Conservation (phyloP, 2,888 invertebrate species). For the Euzophera pinguis region DNA sequence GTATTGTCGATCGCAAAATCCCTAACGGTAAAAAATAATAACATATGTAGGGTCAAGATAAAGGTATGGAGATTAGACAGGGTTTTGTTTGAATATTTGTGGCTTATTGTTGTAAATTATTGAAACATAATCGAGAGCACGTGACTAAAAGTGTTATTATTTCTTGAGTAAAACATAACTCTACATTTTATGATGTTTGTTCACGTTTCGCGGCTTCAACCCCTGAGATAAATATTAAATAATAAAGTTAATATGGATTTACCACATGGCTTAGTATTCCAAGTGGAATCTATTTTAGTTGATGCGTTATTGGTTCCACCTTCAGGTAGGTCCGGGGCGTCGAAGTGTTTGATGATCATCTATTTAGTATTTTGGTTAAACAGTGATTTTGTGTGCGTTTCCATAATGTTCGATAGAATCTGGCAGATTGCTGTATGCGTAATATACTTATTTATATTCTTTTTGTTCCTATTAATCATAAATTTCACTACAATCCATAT, state of each 20-base stretch:
- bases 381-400: slow-evolving; percentile 2
- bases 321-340: slow-evolving; percentile 51
- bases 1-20: too few relatives aligned
- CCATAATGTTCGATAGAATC: not conserved
- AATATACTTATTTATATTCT: too few relatives aligned
- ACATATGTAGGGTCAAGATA: too few relatives aligned
- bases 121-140: slow-evolving; percentile 54
- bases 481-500: too few relatives aligned
- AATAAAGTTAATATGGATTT: slow-evolving; percentile 3
- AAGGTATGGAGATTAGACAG: not conserved
- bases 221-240: slow-evolving; percentile 24
- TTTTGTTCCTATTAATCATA: too few relatives aligned
- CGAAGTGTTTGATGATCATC: slow-evolving; percentile 29
- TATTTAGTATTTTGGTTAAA: slow-evolving; percentile 27
- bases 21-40: too few relatives aligned
- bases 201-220: slow-evolving; percentile 43
- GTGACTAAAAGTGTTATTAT: slow-evolving; percentile 41
- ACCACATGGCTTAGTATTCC: slow-evolving; percentile 8
- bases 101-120: slow-evolving; percentile 31
- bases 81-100: slow-evolving; percentile 21
- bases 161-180: slow-evolving; percentile 32
- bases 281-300: slow-evolving; percentile 32
- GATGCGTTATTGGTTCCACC: slow-evolving; percentile 34
- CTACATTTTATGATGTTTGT: slow-evolving; percentile 59
- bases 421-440: too few relatives aligned